These are phyloP conservation scores for Trididemnum miniatum DNA, from an alignment of 23 tunicate species.

Conservation along the genomic window DNA sequence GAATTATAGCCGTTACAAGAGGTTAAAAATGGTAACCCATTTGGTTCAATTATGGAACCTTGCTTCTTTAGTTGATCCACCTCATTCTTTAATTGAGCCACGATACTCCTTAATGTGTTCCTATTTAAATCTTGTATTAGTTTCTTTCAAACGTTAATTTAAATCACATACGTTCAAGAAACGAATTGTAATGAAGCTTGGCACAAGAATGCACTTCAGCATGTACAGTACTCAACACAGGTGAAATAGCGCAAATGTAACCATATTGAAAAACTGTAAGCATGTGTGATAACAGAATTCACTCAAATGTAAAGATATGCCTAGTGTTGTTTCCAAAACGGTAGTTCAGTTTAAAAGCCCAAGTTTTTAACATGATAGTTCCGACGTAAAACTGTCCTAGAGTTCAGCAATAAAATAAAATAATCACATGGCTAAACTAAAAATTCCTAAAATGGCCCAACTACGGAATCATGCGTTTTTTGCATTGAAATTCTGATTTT, in stretches of 20 bases:
- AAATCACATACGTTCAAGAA: background rate
- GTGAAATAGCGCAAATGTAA: background rate
- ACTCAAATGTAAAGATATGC: background rate
- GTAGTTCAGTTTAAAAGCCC: background rate
- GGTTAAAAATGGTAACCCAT: background rate
- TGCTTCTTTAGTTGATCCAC: slow-evolving; percentile 13
- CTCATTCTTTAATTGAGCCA: slow-evolving; percentile 10
- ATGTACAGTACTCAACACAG: background rate
- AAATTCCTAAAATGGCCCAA: background rate
- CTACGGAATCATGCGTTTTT: background rate
- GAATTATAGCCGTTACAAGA: background rate
- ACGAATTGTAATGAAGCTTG: background rate
- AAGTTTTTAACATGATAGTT: no score
- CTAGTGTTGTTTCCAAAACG: background rate
- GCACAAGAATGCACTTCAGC: background rate
- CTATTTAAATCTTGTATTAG: background rate
- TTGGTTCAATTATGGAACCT: background rate
- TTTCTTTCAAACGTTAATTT: no score
- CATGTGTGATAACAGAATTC: background rate
- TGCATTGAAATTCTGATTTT: background rate
- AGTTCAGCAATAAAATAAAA: no score
- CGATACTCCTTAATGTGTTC: background rate
- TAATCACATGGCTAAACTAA: background rate
- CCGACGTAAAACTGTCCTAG: no score
- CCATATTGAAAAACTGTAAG: background rate